These are phyloP conservation scores for Rhynchomys soricoides DNA, from an alignment of 2,113 vertebrate species.

Conservation along the genomic window DNA sequence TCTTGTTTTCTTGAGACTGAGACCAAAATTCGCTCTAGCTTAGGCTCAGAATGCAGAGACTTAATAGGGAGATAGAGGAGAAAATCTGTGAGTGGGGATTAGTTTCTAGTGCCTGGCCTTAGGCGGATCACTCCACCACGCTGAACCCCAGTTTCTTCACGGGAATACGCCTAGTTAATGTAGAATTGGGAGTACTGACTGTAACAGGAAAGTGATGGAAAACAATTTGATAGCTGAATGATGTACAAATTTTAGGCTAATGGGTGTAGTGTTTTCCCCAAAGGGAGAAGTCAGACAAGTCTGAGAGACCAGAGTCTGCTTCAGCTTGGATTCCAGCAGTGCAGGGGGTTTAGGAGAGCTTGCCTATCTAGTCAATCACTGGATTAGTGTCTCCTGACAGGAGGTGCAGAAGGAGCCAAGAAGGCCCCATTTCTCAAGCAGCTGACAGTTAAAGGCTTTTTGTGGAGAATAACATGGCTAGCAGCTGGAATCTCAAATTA, in stretches of 20 bases:
- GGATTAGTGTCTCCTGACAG: background rate
- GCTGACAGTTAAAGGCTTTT: background rate
- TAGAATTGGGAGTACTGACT: background rate
- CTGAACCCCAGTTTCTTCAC: background rate
- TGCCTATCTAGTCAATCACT: background rate
- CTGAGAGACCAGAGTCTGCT: background rate
- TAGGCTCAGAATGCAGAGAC: background rate
- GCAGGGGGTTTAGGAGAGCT: too few species aligned
- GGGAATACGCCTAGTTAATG: background rate
- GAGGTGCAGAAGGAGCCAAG: background rate
- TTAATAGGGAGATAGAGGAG: background rate
- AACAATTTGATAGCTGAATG: background rate
- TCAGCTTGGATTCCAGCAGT: background rate
- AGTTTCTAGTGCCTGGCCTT: background rate
- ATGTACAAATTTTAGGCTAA: background rate
- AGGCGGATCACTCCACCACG: background rate
- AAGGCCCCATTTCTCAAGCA: background rate
- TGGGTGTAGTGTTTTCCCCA: background rate
- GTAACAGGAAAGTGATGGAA: background rate
- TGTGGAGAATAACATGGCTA: background rate
- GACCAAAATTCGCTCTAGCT: background rate
- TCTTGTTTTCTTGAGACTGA: background rate
- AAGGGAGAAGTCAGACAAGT: background rate
- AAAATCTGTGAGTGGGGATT: background rate
- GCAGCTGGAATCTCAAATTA: background rate